Conservation (phyloP, 2,888 invertebrate species). For the Archips crataeganus region DNA sequence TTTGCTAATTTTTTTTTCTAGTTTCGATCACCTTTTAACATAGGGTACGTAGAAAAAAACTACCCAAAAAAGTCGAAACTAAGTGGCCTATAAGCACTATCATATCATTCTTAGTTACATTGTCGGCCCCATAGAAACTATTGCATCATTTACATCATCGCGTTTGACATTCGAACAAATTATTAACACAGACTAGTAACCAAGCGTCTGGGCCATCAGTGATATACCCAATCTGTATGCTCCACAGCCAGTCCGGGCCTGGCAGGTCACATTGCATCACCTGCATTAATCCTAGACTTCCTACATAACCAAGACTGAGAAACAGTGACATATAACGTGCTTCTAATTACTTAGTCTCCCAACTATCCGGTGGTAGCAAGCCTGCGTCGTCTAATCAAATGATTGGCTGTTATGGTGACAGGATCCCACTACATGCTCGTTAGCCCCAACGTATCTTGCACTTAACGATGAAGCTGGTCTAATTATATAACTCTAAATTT, state of each 20-base stretch:
- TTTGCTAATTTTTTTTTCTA: too few relatives aligned
- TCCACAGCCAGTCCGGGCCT: conserved; percentile 2
- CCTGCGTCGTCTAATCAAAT: conserved; percentile 31
- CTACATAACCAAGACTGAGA: conserved; percentile 21
- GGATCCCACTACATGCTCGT: conserved; percentile 1
- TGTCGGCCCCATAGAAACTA: too few relatives aligned
- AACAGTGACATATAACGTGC: conserved; percentile 10
- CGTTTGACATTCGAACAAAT: too few relatives aligned
- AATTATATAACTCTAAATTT: not conserved
- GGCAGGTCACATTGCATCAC: conserved; percentile 34
- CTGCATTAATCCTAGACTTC: conserved; percentile 50
- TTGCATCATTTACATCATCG: too few relatives aligned
- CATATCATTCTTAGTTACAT: too few relatives aligned
- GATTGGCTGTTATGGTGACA: conserved; percentile 19
- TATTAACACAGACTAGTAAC: not conserved
- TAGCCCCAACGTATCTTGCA: not conserved
- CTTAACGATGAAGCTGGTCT: not conserved
- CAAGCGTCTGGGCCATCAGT: not conserved
- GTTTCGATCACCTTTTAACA: too few relatives aligned
- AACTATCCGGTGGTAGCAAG: conserved; percentile 4
- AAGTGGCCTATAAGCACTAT: too few relatives aligned
- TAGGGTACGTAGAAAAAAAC: too few relatives aligned
- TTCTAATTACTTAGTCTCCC: conserved; percentile 17
- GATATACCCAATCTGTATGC: not conserved
- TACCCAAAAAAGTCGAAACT: too few relatives aligned